Evolutionary conservation across 2,888 invertebrate species (phyloP).

Genomic region (Aleiodes leptofemur): DNA sequence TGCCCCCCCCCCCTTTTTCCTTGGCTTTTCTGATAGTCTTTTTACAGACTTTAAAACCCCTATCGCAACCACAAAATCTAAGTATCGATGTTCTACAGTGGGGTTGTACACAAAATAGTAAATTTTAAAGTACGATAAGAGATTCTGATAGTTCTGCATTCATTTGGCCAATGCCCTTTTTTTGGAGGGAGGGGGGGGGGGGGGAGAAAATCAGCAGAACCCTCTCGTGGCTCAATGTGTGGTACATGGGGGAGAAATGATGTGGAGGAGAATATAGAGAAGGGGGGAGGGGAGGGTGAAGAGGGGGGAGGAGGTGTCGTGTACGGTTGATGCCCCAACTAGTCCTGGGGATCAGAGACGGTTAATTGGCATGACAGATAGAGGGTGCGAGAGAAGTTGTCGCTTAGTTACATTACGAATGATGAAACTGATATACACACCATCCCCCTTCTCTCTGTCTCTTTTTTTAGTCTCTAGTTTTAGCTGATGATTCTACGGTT

Average conservation of each 20-base stretch:
- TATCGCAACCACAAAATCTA: slow-evolving; percentile 35
- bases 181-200: neutral
- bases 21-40: slow-evolving; percentile 1
- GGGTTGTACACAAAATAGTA: slow-evolving; percentile 1
- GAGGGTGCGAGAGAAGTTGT: slow-evolving; percentile 70
- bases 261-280: slow-evolving; percentile 30
- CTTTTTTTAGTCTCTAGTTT: slow-evolving; percentile 37
- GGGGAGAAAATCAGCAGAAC: slow-evolving; percentile 28
- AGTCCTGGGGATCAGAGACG: slow-evolving; percentile 55
- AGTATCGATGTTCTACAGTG: slow-evolving; percentile 36
- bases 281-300: slow-evolving; percentile 1
- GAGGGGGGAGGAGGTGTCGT: slow-evolving; percentile 29
- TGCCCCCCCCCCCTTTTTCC: neutral
- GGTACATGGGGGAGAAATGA: slow-evolving; percentile 4
- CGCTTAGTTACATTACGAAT: slow-evolving; percentile 69
- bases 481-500: neutral
- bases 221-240: slow-evolving; percentile 19
- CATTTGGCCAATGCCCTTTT: slow-evolving; percentile 27
- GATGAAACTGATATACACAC: slow-evolving; percentile 66
- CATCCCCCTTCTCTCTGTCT: slow-evolving; percentile 44
- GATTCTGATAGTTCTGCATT: slow-evolving; percentile 15
- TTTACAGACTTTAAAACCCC: slow-evolving; percentile 34
- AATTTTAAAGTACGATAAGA: slow-evolving; percentile 45
- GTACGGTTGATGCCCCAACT: slow-evolving; percentile 49
- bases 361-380: slow-evolving; percentile 71